Conservation (phyloP, 2,888 invertebrate species). For the Plebejus anna region DNA sequence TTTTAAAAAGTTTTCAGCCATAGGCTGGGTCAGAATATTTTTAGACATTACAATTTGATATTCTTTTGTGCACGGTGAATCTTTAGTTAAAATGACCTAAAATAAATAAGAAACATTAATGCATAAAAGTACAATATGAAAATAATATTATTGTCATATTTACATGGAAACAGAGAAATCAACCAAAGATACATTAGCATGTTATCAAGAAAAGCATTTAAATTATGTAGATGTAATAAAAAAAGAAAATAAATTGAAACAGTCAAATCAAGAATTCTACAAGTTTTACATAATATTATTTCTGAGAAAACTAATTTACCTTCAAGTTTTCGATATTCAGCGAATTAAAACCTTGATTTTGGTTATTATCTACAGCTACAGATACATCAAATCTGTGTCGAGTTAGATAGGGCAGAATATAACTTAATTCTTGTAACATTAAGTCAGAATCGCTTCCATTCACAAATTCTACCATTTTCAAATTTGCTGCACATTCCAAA, state of each 20-base stretch:
- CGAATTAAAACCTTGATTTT: background rate
- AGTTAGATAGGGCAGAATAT: background rate
- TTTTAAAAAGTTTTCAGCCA: background rate
- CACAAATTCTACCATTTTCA: constrained; percentile 1
- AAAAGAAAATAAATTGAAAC: background rate
- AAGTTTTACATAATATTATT: background rate
- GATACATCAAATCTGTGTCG: constrained; percentile 3
- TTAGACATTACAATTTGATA: background rate
- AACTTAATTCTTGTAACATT: background rate
- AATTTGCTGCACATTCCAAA: background rate
- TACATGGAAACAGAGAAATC: background rate
- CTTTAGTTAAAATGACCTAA: background rate
- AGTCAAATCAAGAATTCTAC: background rate
- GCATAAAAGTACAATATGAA: background rate
- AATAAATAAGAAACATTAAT: background rate
- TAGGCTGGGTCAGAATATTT: background rate
- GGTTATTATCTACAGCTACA: background rate
- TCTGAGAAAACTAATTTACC: background rate
- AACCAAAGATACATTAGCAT: background rate
- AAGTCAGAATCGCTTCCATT: background rate
- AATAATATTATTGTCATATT: background rate
- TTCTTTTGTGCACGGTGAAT: background rate
- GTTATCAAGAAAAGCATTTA: background rate
- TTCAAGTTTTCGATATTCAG: background rate
- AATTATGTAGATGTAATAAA: background rate